These are phyloP conservation scores for Chionomys nivalis DNA, from an alignment of 2,113 vertebrate species.

Conservation along the genomic window DNA sequence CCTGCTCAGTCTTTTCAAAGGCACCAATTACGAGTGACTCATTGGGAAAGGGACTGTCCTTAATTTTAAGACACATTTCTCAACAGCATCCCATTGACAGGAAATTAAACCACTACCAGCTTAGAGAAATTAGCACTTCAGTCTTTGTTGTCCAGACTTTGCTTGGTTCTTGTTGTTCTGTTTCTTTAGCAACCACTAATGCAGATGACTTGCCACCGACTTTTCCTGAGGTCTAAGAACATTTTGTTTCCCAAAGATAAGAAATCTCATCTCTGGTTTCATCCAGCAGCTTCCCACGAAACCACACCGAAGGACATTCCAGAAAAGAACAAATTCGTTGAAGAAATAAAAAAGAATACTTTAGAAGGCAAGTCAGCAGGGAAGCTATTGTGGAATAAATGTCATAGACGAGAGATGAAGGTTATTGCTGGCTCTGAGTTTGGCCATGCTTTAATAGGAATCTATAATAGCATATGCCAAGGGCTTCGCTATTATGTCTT, in stretches of 20 bases:
- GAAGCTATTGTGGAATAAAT: neutral
- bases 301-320: neutral
- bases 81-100: neutral
- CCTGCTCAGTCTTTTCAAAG: slow-evolving; percentile 76
- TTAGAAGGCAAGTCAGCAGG: neutral
- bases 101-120: slow-evolving; percentile 48
- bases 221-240: slow-evolving; percentile 46
- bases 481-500: neutral
- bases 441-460: neutral
- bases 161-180: neutral
- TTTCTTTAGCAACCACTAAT: slow-evolving; percentile 7
- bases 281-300: neutral
- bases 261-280: slow-evolving; percentile 12
- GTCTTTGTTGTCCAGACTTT: slow-evolving; percentile 13
- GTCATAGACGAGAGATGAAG: too few relatives aligned
- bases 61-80: slow-evolving; percentile 25
- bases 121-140: slow-evolving; percentile 18
- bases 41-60: slow-evolving; percentile 61
- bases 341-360: slow-evolving; percentile 17
- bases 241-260: slow-evolving; percentile 50
- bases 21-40: slow-evolving; percentile 76
- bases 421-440: neutral
- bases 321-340: slow-evolving; percentile 50
- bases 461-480: neutral
- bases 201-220: neutral